Conservation (phyloP, 2,888 invertebrate genomes). For the Drosophila nigricruria region DNA sequence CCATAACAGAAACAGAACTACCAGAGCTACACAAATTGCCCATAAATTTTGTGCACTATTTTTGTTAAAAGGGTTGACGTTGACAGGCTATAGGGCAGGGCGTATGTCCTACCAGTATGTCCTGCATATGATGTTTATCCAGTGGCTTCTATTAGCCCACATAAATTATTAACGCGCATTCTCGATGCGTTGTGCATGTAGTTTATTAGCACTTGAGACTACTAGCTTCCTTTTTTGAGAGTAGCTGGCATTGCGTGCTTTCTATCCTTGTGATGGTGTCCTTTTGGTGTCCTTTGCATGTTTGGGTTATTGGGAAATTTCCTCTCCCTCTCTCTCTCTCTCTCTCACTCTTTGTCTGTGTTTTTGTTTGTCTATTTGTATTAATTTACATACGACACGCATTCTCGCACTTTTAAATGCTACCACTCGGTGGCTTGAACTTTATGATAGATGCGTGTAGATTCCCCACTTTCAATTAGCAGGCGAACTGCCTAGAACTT, state of each 20-base stretch:
- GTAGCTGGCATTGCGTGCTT: conserved; percentile 12
- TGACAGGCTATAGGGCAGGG: conserved; percentile 48
- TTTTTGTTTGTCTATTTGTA: conserved; percentile 52
- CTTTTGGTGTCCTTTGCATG: conserved; percentile 79
- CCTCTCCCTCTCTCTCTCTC: conserved; percentile 21
- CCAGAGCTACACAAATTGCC: conserved; percentile 45
- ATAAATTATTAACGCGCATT: conserved; percentile 79
- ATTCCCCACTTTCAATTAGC: conserved; percentile 48
- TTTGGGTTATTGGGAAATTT: conserved; percentile 54
- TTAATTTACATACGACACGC: conserved; percentile 83
- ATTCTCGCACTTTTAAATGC: conserved; percentile 61
- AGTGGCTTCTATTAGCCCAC: conserved; percentile 64
- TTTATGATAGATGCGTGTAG: conserved; percentile 67
- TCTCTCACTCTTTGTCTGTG: conserved; percentile 4
- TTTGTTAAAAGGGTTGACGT: conserved; percentile 74
- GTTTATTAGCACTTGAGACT: conserved; percentile 80
- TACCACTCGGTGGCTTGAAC: conserved; percentile 11
- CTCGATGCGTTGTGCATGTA: conserved; percentile 63
- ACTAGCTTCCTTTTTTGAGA: conserved; percentile 10
- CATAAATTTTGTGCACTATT: conserved; percentile 69
- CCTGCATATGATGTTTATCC: conserved; percentile 73
- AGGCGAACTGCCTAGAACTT: background rate
- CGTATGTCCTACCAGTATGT: conserved; percentile 4
- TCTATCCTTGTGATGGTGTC: conserved; percentile 50
- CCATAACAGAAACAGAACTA: conserved; percentile 32